phyloP scores from a whole-genome alignment of 92 coral and sea anemone species.

The Meandrina meandrites region DNA sequence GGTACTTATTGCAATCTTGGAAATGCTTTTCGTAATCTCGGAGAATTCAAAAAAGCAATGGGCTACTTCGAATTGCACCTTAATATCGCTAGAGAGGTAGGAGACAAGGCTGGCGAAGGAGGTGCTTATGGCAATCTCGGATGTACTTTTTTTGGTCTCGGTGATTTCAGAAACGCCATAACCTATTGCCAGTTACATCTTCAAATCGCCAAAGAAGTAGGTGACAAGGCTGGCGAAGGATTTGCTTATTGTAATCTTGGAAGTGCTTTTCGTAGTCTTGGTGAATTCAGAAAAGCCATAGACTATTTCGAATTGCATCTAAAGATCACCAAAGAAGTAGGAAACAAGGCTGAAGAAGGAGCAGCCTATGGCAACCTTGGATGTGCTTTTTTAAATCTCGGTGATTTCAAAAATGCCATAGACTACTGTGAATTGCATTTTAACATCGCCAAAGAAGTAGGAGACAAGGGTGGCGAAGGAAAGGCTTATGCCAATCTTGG shows the following conservation, averaged over 20 bases:
- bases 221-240: background rate
- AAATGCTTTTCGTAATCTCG: background rate
- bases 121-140: background rate
- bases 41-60: background rate
- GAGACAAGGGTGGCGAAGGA: background rate
- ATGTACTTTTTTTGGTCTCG: background rate
- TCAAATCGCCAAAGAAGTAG: background rate
- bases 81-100: background rate
- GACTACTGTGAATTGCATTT: background rate
- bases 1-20: conserved; percentile 4
- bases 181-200: background rate
- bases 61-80: background rate
- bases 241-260: background rate
- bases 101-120: background rate
- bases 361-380: background rate
- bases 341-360: background rate
- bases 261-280: background rate
- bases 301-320: background rate
- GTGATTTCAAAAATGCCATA: background rate
- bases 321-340: background rate
- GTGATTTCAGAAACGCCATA: background rate
- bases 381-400: background rate
- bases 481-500: background rate
- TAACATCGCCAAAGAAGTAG: background rate
- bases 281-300: background rate